phyloP scores from a whole-genome alignment of 2,113 vertebrate species.

The Salvelinus sp. region DNA sequence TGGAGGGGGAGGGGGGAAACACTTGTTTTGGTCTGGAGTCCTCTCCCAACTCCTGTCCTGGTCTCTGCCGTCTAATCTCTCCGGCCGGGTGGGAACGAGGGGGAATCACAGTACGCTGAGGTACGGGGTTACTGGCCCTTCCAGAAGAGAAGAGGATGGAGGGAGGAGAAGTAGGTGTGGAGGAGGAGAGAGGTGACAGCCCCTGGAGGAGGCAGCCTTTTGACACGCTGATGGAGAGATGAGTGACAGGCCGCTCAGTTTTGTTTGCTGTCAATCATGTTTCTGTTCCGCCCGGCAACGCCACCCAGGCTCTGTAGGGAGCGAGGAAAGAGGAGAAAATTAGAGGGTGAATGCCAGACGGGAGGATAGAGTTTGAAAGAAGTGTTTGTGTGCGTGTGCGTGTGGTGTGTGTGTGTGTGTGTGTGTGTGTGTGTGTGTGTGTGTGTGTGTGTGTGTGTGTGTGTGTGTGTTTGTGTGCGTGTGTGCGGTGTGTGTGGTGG shows the following conservation, averaged over 20 bases:
- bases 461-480: no score
- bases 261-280: conserved; percentile 83
- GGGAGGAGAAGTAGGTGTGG: conserved; percentile 37
- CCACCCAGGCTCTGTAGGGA: conserved; percentile 77
- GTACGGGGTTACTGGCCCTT: conserved; percentile 43
- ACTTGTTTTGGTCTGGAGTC: conserved; percentile 1
- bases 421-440: no score
- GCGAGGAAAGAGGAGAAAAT: conserved; percentile 75
- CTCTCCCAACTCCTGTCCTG: conserved; percentile 32
- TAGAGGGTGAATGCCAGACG: conserved; percentile 72
- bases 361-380: conserved; percentile 62
- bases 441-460: neutral
- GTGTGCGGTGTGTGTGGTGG: no score
- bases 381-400: no score
- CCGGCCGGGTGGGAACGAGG: neutral
- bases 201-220: conserved; percentile 51
- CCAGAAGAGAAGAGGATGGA: conserved; percentile 43
- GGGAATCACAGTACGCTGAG: neutral
- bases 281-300: conserved; percentile 71
- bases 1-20: neutral
- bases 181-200: conserved; percentile 44
- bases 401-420: no score
- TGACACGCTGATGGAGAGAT: conserved; percentile 69
- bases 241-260: conserved; percentile 74
- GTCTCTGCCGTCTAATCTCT: conserved; percentile 17